These are phyloP conservation scores for Oxycera nigricornis DNA, from an alignment of 2,888 invertebrate species.

Conservation along the genomic window DNA sequence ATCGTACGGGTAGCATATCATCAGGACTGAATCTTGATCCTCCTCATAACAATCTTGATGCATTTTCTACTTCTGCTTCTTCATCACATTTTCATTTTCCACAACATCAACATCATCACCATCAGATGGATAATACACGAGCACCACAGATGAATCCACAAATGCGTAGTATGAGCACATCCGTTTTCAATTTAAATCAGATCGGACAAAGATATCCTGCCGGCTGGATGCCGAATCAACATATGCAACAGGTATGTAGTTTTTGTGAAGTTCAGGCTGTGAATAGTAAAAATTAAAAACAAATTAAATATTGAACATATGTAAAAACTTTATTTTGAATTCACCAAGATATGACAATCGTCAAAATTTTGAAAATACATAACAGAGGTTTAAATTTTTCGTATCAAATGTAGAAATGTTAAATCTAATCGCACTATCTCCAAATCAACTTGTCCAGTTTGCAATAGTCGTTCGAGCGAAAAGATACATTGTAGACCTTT, in stretches of 20 bases:
- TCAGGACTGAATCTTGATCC: constrained; percentile 57
- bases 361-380: neutral
- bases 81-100: constrained; percentile 58
- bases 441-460: no score
- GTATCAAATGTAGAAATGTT: no score
- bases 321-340: no score
- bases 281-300: neutral
- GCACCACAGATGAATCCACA: constrained; percentile 41
- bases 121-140: constrained; percentile 48
- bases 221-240: constrained; percentile 58
- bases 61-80: no score
- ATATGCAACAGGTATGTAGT: constrained; percentile 61
- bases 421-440: no score
- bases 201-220: constrained; percentile 55
- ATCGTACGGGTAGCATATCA: constrained; percentile 62
- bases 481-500: no score
- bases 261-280: neutral
- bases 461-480: no score
- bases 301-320: neutral
- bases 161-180: constrained; percentile 61
- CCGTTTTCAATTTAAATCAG: constrained; percentile 66
- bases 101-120: constrained; percentile 54
- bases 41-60: constrained; percentile 42
- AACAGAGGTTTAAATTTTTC: neutral
- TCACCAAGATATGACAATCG: no score